Evolutionary conservation across 2,888 invertebrate species (phyloP), one percentile per base, ranked within the genome.

Genomic region (Allacma fusca): DNA sequence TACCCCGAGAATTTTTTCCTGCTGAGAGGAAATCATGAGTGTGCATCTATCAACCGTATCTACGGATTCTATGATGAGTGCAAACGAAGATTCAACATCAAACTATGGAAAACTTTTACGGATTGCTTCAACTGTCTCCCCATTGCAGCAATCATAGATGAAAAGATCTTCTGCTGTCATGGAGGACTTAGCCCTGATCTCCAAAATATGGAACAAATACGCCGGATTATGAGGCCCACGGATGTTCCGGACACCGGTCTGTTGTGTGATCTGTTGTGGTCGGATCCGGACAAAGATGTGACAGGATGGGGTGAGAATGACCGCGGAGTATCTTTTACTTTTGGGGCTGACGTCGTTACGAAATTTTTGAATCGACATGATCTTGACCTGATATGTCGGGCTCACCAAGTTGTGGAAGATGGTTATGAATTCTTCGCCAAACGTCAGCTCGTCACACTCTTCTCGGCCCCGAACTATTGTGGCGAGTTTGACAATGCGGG

Each of bases 351-450:
- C 87, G 96, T 98, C 81, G 98, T 98, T 84, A 94, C 94, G 87
- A 97, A 97, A 88, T 97, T 97, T 88, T 90, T 98, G 85, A 96
- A 96, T 88, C 91, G 97, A 86, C 97, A 98, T 88, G 98, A 98
- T 87, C 90, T 98, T 87, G 98, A 98, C 88, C 90, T 98, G 86
- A 97, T 98, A 86, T 98, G 98, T 88, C 91, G 98, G 85, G 98
- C 98, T 78, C 98, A 98, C 90, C 97, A 97, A 91, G 95, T 96
- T 67, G 98, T 98, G 70, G 98, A 98, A 88, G 98, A 99, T 88
- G 98, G 98, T 1, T 99, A 99, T 87, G 98, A 99, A 87, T 99
- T 98, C 88, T 98, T 98, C 88, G 98, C 98, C 23, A 98, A 99
- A 87, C 91, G 98, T 80, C 98, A 98, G 87, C 90, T 99, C 86